phyloP scores from a whole-genome alignment of 2,888 invertebrate genomes.

The Chrysomela aeneicollis region DNA sequence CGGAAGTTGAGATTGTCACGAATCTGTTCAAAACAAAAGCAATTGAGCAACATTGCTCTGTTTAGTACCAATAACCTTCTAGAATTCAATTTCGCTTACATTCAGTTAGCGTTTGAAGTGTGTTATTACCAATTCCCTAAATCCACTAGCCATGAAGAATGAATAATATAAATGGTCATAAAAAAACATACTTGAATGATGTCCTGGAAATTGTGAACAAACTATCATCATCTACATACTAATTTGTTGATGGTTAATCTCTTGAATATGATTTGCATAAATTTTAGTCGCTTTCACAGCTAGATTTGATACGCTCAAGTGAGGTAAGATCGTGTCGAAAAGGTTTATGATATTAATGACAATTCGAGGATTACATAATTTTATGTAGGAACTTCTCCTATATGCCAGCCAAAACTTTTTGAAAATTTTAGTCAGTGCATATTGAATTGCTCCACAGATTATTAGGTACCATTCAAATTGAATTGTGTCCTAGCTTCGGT shows the following conservation, averaged over 20 bases:
- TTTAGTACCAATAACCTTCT: neutral
- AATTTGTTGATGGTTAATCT: neutral
- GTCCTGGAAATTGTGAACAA: neutral
- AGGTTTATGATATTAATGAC: neutral
- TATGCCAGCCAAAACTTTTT: too few relatives aligned
- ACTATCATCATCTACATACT: neutral
- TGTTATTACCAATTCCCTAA: neutral
- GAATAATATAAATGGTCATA: neutral
- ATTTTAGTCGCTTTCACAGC: neutral
- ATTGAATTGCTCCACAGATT: too few relatives aligned
- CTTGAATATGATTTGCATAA: conserved; percentile 1
- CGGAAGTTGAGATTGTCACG: neutral
- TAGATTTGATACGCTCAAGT: neutral
- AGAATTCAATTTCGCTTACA: neutral
- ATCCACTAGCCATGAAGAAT: neutral
- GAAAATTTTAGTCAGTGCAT: too few relatives aligned
- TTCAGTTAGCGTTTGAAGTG: neutral
- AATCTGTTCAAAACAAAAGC: neutral
- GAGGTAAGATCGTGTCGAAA: neutral
- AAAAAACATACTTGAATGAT: neutral
- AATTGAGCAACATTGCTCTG: too few relatives aligned
- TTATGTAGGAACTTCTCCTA: neutral
- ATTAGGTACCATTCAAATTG: too few relatives aligned
- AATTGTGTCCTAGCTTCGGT: too few relatives aligned
- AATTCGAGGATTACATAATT: too few relatives aligned